Evolutionary conservation across 2,113 vertebrate genomes (phyloP).

Genomic region (Balaenoptera acutorostrata): DNA sequence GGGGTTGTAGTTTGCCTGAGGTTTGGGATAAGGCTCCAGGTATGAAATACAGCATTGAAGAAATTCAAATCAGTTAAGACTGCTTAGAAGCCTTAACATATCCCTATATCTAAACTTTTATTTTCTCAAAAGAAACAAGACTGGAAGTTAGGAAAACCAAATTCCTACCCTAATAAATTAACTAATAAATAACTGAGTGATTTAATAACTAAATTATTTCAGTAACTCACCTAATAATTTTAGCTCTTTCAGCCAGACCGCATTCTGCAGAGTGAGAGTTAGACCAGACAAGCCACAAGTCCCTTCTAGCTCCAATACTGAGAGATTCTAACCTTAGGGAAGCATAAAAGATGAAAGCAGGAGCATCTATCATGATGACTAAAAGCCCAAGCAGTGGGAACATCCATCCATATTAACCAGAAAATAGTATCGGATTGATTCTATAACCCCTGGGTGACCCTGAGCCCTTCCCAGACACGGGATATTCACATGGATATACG

Average conservation of each 20-base stretch:
- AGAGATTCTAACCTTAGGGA: not conserved
- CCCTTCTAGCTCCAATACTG: not conserved
- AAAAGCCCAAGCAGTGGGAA: not conserved
- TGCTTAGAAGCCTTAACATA: not conserved
- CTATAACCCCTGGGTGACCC: not conserved
- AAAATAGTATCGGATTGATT: not conserved
- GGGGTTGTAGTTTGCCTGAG: not conserved
- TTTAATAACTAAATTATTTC: not conserved
- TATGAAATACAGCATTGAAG: rapidly evolving
- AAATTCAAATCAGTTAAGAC: not conserved
- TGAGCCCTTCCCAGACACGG: not conserved
- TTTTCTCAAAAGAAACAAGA: not conserved
- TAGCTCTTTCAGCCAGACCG: not conserved
- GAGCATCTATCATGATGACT: not conserved
- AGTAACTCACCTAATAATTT: not conserved
- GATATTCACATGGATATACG: rapidly evolving
- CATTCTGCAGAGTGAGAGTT: not conserved
- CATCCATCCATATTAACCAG: not conserved
- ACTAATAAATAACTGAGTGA: not conserved
- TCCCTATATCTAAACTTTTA: not conserved
- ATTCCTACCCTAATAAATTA: not conserved
- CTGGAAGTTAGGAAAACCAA: not conserved
- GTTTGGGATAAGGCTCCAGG: not conserved
- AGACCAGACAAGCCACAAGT: not conserved
- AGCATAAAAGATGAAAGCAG: not conserved